These are phyloP conservation scores for Apostichopus parvimensis DNA, from an alignment of 35 echinoderm and acorn worm genomes.

Conservation along the genomic window DNA sequence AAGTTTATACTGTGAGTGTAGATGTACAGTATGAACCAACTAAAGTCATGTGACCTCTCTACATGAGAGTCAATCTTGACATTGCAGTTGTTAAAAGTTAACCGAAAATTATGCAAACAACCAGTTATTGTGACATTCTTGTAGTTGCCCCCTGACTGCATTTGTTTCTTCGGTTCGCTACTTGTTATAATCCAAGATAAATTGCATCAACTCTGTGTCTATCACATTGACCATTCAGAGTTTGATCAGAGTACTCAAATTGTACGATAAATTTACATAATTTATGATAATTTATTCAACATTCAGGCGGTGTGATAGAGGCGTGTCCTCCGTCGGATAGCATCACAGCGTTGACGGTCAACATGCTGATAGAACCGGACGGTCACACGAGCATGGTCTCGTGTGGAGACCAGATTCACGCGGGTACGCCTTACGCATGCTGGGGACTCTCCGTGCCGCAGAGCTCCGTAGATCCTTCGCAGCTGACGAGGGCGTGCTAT, in stretches of 20 bases:
- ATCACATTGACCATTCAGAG: too few species aligned
- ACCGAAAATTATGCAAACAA: too few species aligned
- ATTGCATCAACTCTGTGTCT: too few species aligned
- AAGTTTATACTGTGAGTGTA: too few species aligned
- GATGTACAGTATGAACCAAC: too few species aligned
- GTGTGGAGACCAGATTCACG: conserved; percentile 94
- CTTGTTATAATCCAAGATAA: too few species aligned
- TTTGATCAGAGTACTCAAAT: background rate
- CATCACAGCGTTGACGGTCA: conserved; percentile 82
- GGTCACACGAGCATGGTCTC: conserved; percentile 73
- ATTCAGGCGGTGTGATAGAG: conserved; percentile 87
- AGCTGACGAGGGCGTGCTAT: conserved; percentile 72
- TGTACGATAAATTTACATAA: background rate
- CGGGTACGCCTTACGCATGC: conserved; percentile 79
- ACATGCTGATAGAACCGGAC: conserved; percentile 86
- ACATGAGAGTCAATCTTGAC: too few species aligned
- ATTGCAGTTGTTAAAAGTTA: too few species aligned
- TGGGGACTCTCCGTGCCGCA: conserved; percentile 96
- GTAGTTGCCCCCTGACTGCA: too few species aligned
- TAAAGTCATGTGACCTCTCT: too few species aligned
- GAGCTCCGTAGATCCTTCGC: conserved; percentile 83
- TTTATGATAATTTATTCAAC: conserved; percentile 22
- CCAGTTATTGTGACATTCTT: too few species aligned
- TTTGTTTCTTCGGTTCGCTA: too few species aligned
- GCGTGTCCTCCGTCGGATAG: conserved; percentile 96